Evolutionary conservation across 2,888 invertebrate genomes (phyloP), one percentile per base, ranked within the genome.

Genomic region (Agrotis segetum): DNA sequence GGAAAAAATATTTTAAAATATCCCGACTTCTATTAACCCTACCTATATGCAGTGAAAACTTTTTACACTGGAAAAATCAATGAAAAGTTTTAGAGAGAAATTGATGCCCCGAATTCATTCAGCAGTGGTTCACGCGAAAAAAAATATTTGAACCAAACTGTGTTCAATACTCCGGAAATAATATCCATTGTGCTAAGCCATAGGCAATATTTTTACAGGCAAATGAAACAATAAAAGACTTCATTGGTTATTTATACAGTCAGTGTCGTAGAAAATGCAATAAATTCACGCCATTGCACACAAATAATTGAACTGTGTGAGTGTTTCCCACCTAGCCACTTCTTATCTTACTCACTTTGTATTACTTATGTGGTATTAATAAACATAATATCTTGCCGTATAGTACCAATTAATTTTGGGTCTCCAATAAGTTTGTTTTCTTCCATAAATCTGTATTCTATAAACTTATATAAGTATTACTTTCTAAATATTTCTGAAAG

Each of bases 181-280:
- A 90, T 88, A 90, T 83, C 87, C 87, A 87, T 89, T 87, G 87
- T 87, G 79, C 86, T 88, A 88, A 88, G 81, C 89, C 83, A 78
- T 83, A 74, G 88, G 84, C 87, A 88, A 89, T 89, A 90, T 88
- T 91, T 90, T 88, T 83, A 87, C 88, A 87, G 83, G 74, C 77
- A 81, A 85, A 79, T 88, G 85, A 85, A 85, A 87, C 85, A 87
- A 87, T 89, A 87, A 86, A 88, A 82, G 71, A 63, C 78, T 88
- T 87, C 88, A 86, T 87, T 86, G 84, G 79, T 84, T 86, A 82
- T 89, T 87, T 81, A 83, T 83, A 82, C 80, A 85, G 73, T 79
- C 87, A 80, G 46, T 79, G 83, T 78, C 60, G 82, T 82, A 85
- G 78, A 85, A 85, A 85, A 88, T 85, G 82, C 82, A 87, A 88